A percentile compares a stretch with the other conserved stretches of the same genome.
phyloP scores from a whole-genome alignment of 2,797 vertebrate genomes.

The Malurus splendens region DNA sequence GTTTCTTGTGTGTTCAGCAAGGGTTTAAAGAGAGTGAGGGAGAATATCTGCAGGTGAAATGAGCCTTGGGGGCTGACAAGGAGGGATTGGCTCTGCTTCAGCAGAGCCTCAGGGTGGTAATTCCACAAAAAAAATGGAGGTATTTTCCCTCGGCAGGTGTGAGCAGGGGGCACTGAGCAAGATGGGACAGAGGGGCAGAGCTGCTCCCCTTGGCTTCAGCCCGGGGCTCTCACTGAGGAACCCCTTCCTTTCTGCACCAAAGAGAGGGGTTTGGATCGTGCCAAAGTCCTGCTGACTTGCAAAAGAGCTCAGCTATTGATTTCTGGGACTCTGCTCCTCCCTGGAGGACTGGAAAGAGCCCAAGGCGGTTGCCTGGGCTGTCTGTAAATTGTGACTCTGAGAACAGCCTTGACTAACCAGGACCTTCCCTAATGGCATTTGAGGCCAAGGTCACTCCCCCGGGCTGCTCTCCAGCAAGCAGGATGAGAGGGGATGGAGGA shows the following conservation, averaged over 20 bases:
- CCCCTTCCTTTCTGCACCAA: background rate
- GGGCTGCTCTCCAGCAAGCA: background rate
- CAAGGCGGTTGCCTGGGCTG: slow-evolving; percentile 28
- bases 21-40: background rate
- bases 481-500: background rate
- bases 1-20: background rate
- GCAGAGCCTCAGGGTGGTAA: background rate
- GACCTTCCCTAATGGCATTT: background rate
- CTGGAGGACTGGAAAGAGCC: slow-evolving; percentile 33
- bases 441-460: slow-evolving; percentile 20
- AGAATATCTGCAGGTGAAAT: background rate
- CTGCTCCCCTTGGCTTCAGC: background rate
- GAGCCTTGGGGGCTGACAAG: background rate
- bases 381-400: background rate
- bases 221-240: background rate
- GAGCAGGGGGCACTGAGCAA: background rate
- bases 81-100: background rate
- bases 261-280: background rate
- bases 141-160: background rate
- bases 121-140: background rate
- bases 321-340: slow-evolving; percentile 11
- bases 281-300: slow-evolving; percentile 8
- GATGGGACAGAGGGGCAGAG: background rate
- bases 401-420: background rate
- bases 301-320: slow-evolving; percentile 26